phyloP scores from a whole-genome alignment of 2,113 vertebrate genomes.

The Hyperoodon ampullatus region DNA sequence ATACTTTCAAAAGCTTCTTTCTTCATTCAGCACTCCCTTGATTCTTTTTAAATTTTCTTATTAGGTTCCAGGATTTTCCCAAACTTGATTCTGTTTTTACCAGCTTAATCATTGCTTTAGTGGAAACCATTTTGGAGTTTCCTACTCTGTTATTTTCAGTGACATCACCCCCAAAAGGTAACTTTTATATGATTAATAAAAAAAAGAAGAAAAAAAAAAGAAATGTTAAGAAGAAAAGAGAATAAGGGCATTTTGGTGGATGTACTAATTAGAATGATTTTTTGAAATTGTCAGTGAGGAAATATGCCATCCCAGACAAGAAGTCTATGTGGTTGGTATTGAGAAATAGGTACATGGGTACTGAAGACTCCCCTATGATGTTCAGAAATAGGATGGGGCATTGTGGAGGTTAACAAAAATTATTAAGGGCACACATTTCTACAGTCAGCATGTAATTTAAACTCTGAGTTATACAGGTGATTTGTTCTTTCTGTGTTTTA shows the following conservation, averaged over 20 bases:
- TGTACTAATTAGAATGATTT: not conserved
- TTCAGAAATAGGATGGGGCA: not conserved
- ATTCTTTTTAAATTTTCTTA: not conserved
- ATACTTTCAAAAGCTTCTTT: not conserved
- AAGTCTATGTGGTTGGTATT: not conserved
- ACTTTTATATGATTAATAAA: conserved; percentile 15
- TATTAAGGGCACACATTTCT: not conserved
- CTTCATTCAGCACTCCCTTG: not conserved
- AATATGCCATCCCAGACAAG: not conserved
- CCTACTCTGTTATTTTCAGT: not conserved
- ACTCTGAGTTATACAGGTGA: not conserved
- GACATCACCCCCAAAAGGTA: not conserved
- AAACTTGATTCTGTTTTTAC: not conserved
- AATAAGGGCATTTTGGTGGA: conserved; percentile 29
- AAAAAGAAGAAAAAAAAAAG: not conserved
- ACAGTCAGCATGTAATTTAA: not conserved
- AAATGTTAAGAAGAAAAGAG: conserved; percentile 40
- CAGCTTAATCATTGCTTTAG: not conserved
- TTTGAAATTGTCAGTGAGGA: conserved; percentile 16
- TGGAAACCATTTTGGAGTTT: not conserved
- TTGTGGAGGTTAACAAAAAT: not conserved
- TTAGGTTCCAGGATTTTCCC: not conserved
- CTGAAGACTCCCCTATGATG: not conserved
- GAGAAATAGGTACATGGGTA: not conserved
- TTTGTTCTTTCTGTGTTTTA: not conserved